Evolutionary conservation across 2,113 vertebrate genomes (phyloP).

Genomic region (Psilopsiagon aymara): DNA sequence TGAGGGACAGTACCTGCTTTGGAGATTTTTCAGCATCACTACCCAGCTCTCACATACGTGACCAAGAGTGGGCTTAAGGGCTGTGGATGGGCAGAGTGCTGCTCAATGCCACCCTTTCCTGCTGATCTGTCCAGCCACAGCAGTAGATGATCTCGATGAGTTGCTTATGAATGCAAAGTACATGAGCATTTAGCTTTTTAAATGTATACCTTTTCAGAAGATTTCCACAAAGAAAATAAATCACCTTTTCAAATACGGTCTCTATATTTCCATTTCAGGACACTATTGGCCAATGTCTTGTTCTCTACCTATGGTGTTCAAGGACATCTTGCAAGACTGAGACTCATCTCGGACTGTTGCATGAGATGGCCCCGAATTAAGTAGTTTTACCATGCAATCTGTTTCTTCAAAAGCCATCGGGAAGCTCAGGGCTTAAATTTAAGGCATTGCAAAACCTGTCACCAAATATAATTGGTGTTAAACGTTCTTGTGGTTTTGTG

Average conservation of each 20-base stretch:
- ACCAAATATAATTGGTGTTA: neutral
- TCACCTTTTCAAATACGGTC: neutral
- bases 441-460: neutral
- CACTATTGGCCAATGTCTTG: rapidly evolving
- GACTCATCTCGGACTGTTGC: neutral
- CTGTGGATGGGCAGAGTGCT: neutral
- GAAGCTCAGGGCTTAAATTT: neutral
- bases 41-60: neutral
- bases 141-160: neutral
- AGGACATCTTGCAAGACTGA: neutral
- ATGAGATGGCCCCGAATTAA: neutral
- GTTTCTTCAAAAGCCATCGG: neutral
- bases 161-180: neutral
- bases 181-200: neutral
- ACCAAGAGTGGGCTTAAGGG: neutral
- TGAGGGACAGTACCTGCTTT: neutral
- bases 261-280: neutral
- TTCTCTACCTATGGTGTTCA: neutral
- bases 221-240: neutral
- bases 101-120: neutral
- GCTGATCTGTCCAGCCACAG: neutral
- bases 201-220: neutral
- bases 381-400: neutral
- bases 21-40: neutral
- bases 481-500: neutral